Evolutionary conservation across 2,888 invertebrate genomes (phyloP), one percentile per base, ranked within the genome.

Genomic region (Cremastinae sp.): DNA sequence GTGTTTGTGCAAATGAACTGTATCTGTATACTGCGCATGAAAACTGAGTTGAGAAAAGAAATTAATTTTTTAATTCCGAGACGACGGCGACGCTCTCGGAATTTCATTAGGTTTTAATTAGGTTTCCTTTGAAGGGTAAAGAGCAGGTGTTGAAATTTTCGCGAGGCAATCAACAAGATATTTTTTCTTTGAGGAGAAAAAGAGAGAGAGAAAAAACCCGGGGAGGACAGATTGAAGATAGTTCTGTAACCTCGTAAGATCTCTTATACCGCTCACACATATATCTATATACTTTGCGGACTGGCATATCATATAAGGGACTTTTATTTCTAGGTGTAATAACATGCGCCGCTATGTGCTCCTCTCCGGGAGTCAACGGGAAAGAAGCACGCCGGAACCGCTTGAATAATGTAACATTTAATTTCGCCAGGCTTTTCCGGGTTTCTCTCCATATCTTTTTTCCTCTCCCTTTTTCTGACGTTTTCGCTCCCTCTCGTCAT

Each of bases 371-470:
- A 51, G 71, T 75, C 49, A 43, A 28, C 43, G 70, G 45, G 61
- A 28, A 28, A 55, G 53, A 55, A 62, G 20, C 45, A 16, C 16
- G 70, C 61, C 61, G 62, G 75, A 66, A 45, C 45, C 79, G 79
- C 69, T 83, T 85, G 81, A 85, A 85, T 85, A 85, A 85, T 85
- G 84, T 81, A 85, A 79, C 83, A 81, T 85, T 85, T 85, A 84
- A 85, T 85, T 85, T 85, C 82, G 72, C 56, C 62, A 62, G 51
- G 78, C 73, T 73, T 68, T 77, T 75, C 59, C 71, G 56, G 81
- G 81, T 80, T 83, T 39, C n/a, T 47, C 16, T 37, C 47, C 9
- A 2, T 28, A 45, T 51, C 35, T 39, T 37, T 41, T 5, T 41
- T 41, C 16, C 28, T 61, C 43, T 62, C 39, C 14, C 49, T 22